Evolutionary conservation across 1,140 invertebrate genomes (phyloP), one percentile per base, ranked within the genome.

Genomic region (Papilio xuthus): DNA sequence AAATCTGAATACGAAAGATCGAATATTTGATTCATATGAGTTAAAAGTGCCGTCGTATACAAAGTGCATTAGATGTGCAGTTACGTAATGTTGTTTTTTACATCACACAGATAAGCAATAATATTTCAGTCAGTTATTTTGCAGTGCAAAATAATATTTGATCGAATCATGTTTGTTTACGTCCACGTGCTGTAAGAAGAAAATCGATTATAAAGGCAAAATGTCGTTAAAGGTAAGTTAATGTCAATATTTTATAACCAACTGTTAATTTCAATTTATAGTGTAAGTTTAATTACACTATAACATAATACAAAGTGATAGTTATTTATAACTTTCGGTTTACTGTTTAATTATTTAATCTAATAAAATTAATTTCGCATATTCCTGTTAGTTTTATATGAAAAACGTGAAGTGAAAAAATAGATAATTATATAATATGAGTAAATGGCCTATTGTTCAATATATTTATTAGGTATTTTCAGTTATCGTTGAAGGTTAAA

Each of bases 171-270:
- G 86, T 83, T 82, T 87, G 79, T 85, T 82, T 81, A 69, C n/a
- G 26, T 76, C 78, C 80, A 80, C 79, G 76, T 71, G 73, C 32
- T 83, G 78, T 87, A 79, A 83, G 63, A 63, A 80, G 72, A 78
- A 82, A 84, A 83, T 84, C 80, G 79, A 87, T 81, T 83, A 72
- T 18, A 80, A 70, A 74, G 78, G 75, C 80, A 84, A 78, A 80
- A 90, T 90, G 89, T 89, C 89, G 9, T 81, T 90, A 80, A 90
- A 89, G 87, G 87, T 89, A 80, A 85, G 86, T 83, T 44, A 47
- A 7, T 28, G 12, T 28, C 28, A 13, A 15, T 4, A 15, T 15
- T 32, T 67, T 15, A 28, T 26, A 18, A 32, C 4, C 9, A n/a
- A n/a, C 18, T 8, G 12, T 18, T 12, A 28, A 67, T 28, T 67